phyloP scores from a whole-genome alignment of 2,797 vertebrate species.

The Xiphophorus birchmanni region DNA sequence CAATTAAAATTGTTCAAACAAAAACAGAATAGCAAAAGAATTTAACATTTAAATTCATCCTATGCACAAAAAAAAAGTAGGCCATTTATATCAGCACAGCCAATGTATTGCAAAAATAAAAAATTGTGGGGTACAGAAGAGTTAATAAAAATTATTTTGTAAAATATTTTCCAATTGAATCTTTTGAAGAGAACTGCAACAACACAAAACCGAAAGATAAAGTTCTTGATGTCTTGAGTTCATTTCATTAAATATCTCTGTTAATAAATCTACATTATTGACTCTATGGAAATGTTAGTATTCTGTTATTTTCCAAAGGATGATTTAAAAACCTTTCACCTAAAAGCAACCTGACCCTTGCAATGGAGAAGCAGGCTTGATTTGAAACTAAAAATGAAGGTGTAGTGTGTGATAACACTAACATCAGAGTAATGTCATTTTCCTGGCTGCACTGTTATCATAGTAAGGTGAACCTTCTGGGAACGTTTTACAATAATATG shows the following conservation, averaged over 20 bases:
- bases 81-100: background rate
- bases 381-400: conserved; percentile 40
- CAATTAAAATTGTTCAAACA: background rate
- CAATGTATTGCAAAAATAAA: background rate
- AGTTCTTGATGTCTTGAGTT: background rate
- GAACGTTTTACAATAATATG: conserved; percentile 22
- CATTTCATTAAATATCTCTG: background rate
- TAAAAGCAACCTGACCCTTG: conserved; percentile 6
- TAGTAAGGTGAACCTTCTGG: conserved; percentile 44
- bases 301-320: background rate
- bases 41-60: background rate
- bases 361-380: conserved; percentile 10
- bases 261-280: background rate
- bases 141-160: background rate
- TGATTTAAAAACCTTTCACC: background rate
- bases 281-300: background rate
- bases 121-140: background rate
- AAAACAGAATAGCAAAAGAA: background rate
- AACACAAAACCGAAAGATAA: background rate
- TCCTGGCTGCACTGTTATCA: conserved; percentile 34
- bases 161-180: background rate
- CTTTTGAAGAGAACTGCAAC: background rate
- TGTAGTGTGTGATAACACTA: conserved; percentile 12
- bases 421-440: conserved; percentile 10
- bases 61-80: background rate